phyloP scores from a whole-genome alignment of 2,797 vertebrate species.

The Monodelphis domestica region DNA sequence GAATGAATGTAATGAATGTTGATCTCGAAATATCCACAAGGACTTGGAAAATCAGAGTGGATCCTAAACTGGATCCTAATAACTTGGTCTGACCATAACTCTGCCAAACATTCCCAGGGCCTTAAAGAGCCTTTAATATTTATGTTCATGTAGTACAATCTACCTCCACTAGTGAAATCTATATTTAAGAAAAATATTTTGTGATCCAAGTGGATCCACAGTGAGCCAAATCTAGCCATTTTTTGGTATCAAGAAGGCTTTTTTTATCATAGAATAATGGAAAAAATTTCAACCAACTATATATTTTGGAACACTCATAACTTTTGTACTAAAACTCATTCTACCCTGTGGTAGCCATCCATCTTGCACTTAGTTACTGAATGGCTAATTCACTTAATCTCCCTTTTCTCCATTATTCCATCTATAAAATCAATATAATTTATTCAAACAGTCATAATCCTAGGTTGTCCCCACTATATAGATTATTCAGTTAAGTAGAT shows the following conservation, averaged over 20 bases:
- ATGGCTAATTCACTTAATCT: conserved; percentile 20
- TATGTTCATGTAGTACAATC: neutral
- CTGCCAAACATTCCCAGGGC: neutral
- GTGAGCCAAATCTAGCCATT: neutral
- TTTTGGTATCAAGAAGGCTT: neutral
- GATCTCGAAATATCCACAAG: neutral
- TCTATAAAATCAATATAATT: conserved; percentile 19
- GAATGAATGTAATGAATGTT: neutral
- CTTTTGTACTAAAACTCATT: conserved; percentile 4
- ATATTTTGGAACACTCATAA: conserved; percentile 15
- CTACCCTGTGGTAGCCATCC: neutral
- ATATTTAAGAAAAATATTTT: neutral
- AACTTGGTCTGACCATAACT: neutral
- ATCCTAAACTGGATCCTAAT: neutral
- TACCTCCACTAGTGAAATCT: neutral
- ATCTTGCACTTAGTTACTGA: neutral
- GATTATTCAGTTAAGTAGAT: conserved; percentile 9
- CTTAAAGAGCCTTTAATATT: neutral
- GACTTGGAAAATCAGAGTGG: conserved; percentile 1
- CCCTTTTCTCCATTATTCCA: neutral
- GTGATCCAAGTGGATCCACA: neutral
- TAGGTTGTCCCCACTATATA: conserved; percentile 7
- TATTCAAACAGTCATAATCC: neutral
- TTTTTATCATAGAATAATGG: neutral
- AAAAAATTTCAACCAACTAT: conserved; percentile 16